Percentiles rank a stretch among this genome's conserved stretches.
phyloP scores from a whole-genome alignment of 1,140 invertebrate genomes.

The Pentalonia nigronervosa region DNA sequence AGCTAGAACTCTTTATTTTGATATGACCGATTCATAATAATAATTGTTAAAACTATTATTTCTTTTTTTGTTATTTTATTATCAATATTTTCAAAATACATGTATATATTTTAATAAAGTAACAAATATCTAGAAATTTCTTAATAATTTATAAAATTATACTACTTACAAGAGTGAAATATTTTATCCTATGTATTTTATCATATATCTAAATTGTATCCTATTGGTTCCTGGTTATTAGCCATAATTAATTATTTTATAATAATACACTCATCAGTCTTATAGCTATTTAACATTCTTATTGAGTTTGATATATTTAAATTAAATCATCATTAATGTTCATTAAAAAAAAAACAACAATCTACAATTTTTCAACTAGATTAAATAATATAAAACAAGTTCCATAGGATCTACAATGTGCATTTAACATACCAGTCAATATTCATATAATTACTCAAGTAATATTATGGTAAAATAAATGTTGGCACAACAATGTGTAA shows the following conservation, averaged over 20 bases:
- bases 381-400: slow-evolving; percentile 11
- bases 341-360: slow-evolving; percentile 16
- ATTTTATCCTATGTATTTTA: background rate
- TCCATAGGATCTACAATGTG: slow-evolving; percentile 19
- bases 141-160: slow-evolving; percentile 15
- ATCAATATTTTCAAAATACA: slow-evolving; percentile 27
- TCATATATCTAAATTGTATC: background rate
- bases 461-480: slow-evolving; percentile 37
- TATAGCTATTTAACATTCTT: slow-evolving; percentile 31
- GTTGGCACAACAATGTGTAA: slow-evolving; percentile 33
- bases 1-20: slow-evolving; percentile 35
- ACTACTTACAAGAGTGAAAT: slow-evolving; percentile 5
- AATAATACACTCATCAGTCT: slow-evolving; percentile 33
- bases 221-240: background rate
- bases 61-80: slow-evolving; percentile 43
- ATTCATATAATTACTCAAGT: background rate
- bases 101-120: slow-evolving; percentile 33
- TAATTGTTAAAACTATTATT: background rate
- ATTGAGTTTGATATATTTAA: background rate
- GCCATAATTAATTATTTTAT: slow-evolving; percentile 26
- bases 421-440: slow-evolving; percentile 8
- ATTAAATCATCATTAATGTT: background rate
- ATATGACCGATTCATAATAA: slow-evolving; percentile 47
- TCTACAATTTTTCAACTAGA: slow-evolving; percentile 10
- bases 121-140: slow-evolving; percentile 8